Base-by-base conservation (phyloP, 2,113 vertebrate genomes). In the Oenanthe oenanthe region DNA sequence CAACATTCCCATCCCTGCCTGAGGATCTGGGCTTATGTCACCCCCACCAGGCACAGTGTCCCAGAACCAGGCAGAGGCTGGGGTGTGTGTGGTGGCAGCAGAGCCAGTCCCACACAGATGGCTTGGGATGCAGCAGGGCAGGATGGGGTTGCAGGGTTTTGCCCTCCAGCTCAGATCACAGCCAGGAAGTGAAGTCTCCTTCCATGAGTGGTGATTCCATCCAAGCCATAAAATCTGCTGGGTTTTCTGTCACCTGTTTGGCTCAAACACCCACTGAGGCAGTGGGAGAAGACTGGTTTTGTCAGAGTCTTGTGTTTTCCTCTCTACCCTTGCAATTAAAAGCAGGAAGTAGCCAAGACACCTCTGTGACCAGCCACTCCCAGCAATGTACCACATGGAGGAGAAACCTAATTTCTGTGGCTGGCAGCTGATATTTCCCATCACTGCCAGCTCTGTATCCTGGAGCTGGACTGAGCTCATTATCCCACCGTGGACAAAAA, bases 331-430 rank as follows among this genome's bases (percentile, higher is more conserved):
- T 73, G 76, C 50, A 73, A 66, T 74, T 84, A 73, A 73, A 87
- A 66, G 36, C 63, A 57, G 72, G 73, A 93, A 91, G 38, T 7
- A 83, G 40, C 36, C 87, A 70, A 73, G 90, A 57, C 51, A 51
- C 36, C 73, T 88, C 92, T 62, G 48, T 24, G 7, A 74, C 51
- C 81, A 87, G 51, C 53, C 58, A 78, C 67, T 85, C n/a, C 82
- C 4, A 48, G 79, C 51, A 45, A 20, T 8, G 5, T 2, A 62
- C 73, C 38, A 2, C 78, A 40, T 2, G 32, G 77, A 91, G 57
- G 78, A 93, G 48, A 87, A 94, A 75, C 57, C 74, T 54, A 25
- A 93, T 93, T 94, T 78, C 60, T 92, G 67, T 17, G 36, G 16
- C 15, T 85, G 91, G 89, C 91, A 76, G 79, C 83, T 86, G 75